A percentile compares a stretch with the other conserved stretches of the same genome.
Evolutionary conservation across 2,113 vertebrate genomes (phyloP).

Genomic region (Salminus brasiliensis): DNA sequence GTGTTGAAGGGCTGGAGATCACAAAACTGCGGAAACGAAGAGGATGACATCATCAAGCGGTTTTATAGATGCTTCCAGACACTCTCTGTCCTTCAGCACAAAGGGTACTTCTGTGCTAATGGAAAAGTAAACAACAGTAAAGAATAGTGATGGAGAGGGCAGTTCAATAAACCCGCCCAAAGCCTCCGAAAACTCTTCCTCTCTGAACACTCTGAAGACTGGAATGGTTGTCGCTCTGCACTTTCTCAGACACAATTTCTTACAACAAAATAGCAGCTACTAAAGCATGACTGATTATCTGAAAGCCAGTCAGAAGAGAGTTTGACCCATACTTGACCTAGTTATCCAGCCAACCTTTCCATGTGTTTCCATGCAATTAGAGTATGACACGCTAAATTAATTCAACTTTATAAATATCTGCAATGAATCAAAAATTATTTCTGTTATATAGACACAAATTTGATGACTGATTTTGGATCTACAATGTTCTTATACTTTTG

Average conservation of each 20-base stretch:
- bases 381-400: constrained; percentile 29
- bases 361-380: neutral
- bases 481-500: too few species aligned
- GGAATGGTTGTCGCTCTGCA: constrained; percentile 2
- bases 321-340: neutral
- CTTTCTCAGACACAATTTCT: neutral
- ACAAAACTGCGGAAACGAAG: constrained; percentile 40
- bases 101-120: constrained; percentile 42
- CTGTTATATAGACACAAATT: too few species aligned
- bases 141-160: constrained; percentile 37
- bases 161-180: constrained; percentile 39
- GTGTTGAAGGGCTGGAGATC: constrained; percentile 50
- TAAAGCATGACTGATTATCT: neutral
- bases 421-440: neutral
- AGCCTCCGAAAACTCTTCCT: constrained; percentile 35
- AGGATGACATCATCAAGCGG: constrained; percentile 46
- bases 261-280: neutral
- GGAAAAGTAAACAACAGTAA: constrained; percentile 54
- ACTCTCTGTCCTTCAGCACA: constrained; percentile 24
- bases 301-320: neutral
- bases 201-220: neutral
- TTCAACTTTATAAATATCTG: neutral
- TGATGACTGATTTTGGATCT: too few species aligned
- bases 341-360: neutral
- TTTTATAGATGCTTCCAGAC: constrained; percentile 34